Conservation (phyloP, 2,113 vertebrate species). For the Podarcis cretensis region DNA sequence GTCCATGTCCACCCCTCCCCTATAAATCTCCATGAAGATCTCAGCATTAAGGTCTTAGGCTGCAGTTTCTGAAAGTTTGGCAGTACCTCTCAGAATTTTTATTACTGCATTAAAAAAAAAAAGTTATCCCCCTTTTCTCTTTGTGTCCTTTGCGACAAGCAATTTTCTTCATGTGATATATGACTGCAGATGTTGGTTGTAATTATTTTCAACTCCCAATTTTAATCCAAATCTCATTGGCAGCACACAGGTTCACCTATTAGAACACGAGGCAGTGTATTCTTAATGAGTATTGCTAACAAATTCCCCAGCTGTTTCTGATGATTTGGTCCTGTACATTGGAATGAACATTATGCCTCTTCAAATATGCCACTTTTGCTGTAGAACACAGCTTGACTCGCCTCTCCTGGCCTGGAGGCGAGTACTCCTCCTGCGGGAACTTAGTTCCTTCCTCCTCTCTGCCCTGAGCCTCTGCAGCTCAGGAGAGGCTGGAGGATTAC, state of each 20-base stretch:
- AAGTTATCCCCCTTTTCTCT: neutral
- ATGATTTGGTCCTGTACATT: neutral
- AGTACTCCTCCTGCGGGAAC: too few species aligned
- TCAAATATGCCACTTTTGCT: constrained; percentile 7
- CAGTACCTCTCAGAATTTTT: neutral
- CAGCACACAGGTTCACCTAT: constrained; percentile 8
- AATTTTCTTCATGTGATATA: constrained; percentile 1
- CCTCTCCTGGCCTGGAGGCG: too few species aligned
- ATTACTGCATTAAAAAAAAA: neutral
- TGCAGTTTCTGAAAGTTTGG: neutral
- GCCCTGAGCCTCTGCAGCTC: too few species aligned
- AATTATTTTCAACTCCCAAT: constrained; percentile 29
- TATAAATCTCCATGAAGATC: neutral
- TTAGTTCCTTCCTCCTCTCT: too few species aligned
- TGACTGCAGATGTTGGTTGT: neutral
- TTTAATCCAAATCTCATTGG: constrained; percentile 23
- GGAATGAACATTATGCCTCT: neutral
- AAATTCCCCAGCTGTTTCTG: constrained; percentile 35
- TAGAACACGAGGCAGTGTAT: neutral
- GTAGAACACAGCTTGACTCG: neutral
- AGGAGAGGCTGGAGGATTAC: too few species aligned
- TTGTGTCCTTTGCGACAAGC: neutral
- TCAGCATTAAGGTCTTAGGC: neutral
- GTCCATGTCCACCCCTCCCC: neutral
- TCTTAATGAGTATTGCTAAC: constrained; percentile 32